A percentile compares a stretch with the other conserved stretches of the same genome.
These are phyloP conservation scores for Orthosia gothica DNA, from an alignment of 2,888 invertebrate species.

Conservation along the genomic window DNA sequence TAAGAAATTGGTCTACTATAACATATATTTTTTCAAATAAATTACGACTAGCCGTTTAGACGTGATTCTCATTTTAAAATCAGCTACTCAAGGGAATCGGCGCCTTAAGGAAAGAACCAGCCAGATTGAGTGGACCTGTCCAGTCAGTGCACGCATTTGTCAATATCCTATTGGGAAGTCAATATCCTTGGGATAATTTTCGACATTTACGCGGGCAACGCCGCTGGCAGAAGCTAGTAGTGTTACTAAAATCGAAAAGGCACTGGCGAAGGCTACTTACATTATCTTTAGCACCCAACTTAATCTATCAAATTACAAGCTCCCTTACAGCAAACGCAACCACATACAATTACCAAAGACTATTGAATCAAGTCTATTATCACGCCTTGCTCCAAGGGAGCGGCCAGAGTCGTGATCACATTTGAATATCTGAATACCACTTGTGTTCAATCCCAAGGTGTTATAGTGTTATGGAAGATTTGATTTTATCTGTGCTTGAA, in stretches of 20 bases:
- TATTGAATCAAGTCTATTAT: constrained; percentile 63
- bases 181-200: no score
- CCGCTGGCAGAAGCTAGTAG: no score
- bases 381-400: constrained; percentile 59
- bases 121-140: no score
- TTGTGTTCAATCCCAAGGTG: constrained; percentile 53
- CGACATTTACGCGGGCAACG: no score
- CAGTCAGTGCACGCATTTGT: no score
- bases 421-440: constrained; percentile 70
- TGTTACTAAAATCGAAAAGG: not conserved
- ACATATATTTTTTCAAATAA: no score
- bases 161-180: no score
- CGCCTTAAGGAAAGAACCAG: no score
- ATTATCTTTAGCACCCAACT: not conserved
- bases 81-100: no score
- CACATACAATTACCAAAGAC: constrained; percentile 39
- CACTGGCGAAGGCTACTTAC: not conserved
- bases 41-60: no score
- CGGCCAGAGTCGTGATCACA: constrained; percentile 65
- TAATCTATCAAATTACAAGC: constrained; percentile 28
- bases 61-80: no score
- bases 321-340: constrained; percentile 10
- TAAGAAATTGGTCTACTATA: no score
- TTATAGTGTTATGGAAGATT: constrained; percentile 60
- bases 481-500: constrained; percentile 57